phyloP scores from a whole-genome alignment of 2,113 vertebrate species.

The Phylloscopus trochilus region DNA sequence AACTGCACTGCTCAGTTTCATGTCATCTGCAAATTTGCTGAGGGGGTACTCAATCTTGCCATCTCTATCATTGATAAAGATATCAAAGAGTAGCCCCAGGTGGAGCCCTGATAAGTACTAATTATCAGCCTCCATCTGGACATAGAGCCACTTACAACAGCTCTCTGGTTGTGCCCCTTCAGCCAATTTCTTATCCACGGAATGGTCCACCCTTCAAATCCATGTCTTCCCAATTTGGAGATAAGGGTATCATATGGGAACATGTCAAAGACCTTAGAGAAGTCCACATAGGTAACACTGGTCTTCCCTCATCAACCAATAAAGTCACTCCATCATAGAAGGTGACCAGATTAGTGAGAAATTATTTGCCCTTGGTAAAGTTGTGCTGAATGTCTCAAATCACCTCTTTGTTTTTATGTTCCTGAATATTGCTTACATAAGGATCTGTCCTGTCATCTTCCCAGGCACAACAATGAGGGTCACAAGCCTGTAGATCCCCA shows the following conservation, averaged over 20 bases:
- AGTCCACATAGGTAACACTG: not conserved
- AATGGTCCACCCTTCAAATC: not conserved
- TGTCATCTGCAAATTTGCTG: not conserved
- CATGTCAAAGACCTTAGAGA: not conserved
- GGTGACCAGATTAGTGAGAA: not conserved
- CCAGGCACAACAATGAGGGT: not conserved
- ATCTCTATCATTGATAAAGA: not conserved
- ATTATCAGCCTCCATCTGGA: not conserved
- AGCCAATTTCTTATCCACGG: not conserved
- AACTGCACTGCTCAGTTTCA: not conserved
- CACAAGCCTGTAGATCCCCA: not conserved
- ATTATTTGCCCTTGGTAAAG: not conserved
- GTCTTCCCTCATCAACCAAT: not conserved
- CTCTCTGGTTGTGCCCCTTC: not conserved
- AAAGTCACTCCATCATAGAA: not conserved
- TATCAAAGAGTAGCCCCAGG: not conserved
- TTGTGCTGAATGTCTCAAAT: not conserved
- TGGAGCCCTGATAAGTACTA: not conserved
- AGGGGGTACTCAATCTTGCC: not conserved
- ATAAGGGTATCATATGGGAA: not conserved
- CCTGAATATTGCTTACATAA: not conserved
- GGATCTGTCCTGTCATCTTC: not conserved
- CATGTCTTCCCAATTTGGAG: not conserved
- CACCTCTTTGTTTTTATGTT: not conserved
- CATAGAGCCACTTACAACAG: not conserved